Evolutionary conservation across 2,888 invertebrate genomes (phyloP).

Genomic region (Ceramica pisi): DNA sequence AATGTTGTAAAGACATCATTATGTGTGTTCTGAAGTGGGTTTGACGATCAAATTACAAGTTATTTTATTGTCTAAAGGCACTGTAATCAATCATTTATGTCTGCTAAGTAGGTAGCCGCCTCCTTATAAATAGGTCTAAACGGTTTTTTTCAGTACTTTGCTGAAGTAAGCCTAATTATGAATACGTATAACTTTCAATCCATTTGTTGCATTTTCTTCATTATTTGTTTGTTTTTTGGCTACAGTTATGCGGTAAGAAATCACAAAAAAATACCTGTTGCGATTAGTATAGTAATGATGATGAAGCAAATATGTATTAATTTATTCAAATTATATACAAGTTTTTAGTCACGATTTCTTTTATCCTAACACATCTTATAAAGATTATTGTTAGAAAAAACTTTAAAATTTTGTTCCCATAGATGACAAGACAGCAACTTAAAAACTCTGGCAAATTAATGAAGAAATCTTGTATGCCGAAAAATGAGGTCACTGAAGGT

Average conservation of each 20-base stretch:
- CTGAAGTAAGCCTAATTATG: constrained; percentile 63
- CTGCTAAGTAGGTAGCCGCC: constrained; percentile 62
- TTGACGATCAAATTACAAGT: constrained; percentile 66
- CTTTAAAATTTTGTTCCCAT: not conserved
- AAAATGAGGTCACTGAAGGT: constrained; percentile 91
- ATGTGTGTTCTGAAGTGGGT: not conserved
- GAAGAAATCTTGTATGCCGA: constrained; percentile 92
- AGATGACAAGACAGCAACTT: constrained; percentile 91
- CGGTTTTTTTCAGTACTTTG: constrained; percentile 57
- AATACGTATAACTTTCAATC: constrained; percentile 56
- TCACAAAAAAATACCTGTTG: not conserved
- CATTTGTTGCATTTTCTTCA: constrained; percentile 40
- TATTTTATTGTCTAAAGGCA: constrained; percentile 62
- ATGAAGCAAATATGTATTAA: constrained; percentile 25
- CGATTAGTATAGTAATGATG: constrained; percentile 3
- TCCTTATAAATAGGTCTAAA: constrained; percentile 70
- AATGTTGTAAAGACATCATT: constrained; percentile 21
- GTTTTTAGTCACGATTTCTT: constrained; percentile 15
- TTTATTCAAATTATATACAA: constrained; percentile 15
- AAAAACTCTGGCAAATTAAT: constrained; percentile 91
- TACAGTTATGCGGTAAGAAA: constrained; percentile 71
- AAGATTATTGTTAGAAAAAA: not conserved
- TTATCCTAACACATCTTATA: not conserved
- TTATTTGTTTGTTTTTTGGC: constrained; percentile 59
- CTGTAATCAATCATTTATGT: constrained; percentile 76